phyloP scores from a whole-genome alignment of 2,888 invertebrate species.

The Agapostemon virescens region DNA sequence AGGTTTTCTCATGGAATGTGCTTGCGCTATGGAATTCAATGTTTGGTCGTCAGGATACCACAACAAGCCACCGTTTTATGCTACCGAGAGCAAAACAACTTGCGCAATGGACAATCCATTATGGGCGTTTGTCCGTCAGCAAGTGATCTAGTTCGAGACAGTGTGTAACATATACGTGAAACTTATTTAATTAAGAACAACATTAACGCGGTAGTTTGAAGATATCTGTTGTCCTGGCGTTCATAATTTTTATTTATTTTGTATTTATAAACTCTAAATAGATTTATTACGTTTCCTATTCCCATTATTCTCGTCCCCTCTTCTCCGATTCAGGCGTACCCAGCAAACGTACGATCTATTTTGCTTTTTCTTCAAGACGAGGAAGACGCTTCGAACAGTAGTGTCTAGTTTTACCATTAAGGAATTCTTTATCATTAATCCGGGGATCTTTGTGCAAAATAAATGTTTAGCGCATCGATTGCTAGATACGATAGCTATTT shows the following conservation, averaged over 20 bases:
- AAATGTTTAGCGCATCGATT: not conserved
- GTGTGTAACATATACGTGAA: constrained; percentile 1
- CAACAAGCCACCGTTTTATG: constrained; percentile 72
- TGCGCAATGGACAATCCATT: constrained; percentile 74
- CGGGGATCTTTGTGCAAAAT: not conserved
- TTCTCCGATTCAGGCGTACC: not conserved
- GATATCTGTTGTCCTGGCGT: constrained; percentile 4
- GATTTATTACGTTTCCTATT: constrained; percentile 16
- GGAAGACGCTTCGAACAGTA: not conserved
- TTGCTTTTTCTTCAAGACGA: not conserved
- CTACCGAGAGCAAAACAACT: constrained; percentile 65
- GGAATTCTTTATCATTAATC: not conserved
- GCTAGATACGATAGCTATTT: too few relatives aligned
- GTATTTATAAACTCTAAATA: constrained; percentile 47
- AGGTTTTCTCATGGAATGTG: constrained; percentile 75
- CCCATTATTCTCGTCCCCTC: not conserved
- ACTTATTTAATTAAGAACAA: not conserved
- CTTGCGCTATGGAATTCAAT: constrained; percentile 79
- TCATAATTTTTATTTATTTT: constrained; percentile 50
- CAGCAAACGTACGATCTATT: not conserved
- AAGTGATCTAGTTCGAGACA: constrained; percentile 16
- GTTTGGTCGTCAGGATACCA: constrained; percentile 68
- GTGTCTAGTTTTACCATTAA: not conserved
- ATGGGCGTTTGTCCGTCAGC: constrained; percentile 64
- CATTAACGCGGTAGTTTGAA: not conserved